Base-by-base conservation (phyloP, 2,888 invertebrate species). In the Mesorhabditis sp. region DNA sequence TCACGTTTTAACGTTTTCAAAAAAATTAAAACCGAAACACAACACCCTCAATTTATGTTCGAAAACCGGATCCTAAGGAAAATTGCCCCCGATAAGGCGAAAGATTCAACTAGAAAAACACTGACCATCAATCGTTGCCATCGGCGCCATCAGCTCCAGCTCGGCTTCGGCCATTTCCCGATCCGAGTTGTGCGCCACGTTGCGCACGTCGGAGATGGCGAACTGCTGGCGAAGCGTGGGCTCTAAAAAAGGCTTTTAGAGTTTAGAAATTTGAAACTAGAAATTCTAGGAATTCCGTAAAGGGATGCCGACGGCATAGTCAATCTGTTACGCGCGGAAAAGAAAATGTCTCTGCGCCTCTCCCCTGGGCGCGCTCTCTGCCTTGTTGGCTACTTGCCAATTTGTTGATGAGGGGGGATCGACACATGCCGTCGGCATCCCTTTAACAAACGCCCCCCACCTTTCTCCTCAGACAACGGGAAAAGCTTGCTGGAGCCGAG, bases 171-270 rank as follows among this genome's bases (percentile, higher is more conserved):
- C 41, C 6, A 58, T 67, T 7, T 66, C 67, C 64, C 15, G 42
- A 41, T 62, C 41, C 85, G 95, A 94, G 15, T 95, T 95, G 88
- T 96, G 96, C 7, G 92, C 91, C 3, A 92, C 93, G 89, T 96
- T 96, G 81, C 95, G 90, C 0, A 96, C 95, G 86, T 96, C 96
- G 0, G 95, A 93, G 28, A 95, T 88, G 0, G 95, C 95, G 88
- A 91, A 93, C 83, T 89, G 88, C 3, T 93, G 93, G 80, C 96
- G 89, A 74, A 96, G 90, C 68, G 91, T 90, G 68, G 91, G 86
- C 7, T 50, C 58, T 50, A 50, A 50, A 50, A 28, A 28, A 28
- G 28, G 28, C 28, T 0, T 50, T 50, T 50, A n/a, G 58, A 50
- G n/a, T 50, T 50, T 94, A 94, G 69, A 91, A 90, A 70, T 90